Base-by-base conservation (phyloP, 2,888 invertebrate species). In the Strigamia transsilvanica region DNA sequence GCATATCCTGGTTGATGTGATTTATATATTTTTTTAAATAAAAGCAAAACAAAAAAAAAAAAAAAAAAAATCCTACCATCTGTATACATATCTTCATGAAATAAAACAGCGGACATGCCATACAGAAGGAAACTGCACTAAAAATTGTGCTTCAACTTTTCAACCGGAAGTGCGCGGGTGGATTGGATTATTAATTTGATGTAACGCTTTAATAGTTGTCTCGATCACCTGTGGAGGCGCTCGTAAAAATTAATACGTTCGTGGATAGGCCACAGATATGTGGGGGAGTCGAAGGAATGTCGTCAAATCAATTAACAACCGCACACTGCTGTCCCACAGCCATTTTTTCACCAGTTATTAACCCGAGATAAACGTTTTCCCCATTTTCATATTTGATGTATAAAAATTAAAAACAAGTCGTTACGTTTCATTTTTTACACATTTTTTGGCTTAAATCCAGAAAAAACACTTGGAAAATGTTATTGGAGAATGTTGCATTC, bases 191-290 rank as follows among this genome's bases (percentile, higher is more conserved):
- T 66, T 66, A 66, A 66, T 66, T 66, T 66, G 23, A 66, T 23
- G 61, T 66, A 66, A 66, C 23, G 21, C 18, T 66, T 66, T 66
- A 66, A 66, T 66, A 66, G 61, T 66, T 66, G 61, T 66, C 23
- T 21, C 61, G 61, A 66, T 66, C 61, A 66, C 61, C 61, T 66
- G 61, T 66, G 61, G 61, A 66, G 61, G 61, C 61, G 61, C 61
- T 66, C 61, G 61, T 66, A 66, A 66, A 66, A 66, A 66, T 66
- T 66, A 66, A 66, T 66, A 66, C 23, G 23, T 3, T 66, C 21
- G 61, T 15, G 15, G 46, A 46, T 46, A 46, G 46, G 46, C 6
- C 46, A 46, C 6, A 34, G 34, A 38, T 38, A 51, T 18, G 51
- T 15, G 51, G 51, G 21, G 21, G 21, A 21, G 61, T 12, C 23